Percentiles rank a stretch among this genome's conserved stretches.
These are phyloP conservation scores for Calyptomena viridis DNA, from an alignment of 2,113 vertebrate genomes.

Conservation along the genomic window DNA sequence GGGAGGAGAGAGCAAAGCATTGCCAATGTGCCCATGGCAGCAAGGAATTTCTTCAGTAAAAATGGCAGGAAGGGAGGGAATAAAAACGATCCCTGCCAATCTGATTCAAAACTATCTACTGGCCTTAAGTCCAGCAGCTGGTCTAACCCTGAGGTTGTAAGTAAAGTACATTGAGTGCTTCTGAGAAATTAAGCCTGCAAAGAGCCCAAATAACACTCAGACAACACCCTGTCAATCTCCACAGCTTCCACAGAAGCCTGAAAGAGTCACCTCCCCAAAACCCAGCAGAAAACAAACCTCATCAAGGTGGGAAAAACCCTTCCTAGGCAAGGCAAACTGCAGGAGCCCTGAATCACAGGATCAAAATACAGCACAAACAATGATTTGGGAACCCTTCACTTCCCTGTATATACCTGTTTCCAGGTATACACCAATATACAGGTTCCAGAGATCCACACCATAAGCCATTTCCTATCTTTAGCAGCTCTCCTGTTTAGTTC, in stretches of 20 bases:
- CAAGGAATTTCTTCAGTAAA: not conserved
- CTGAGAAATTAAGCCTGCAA: not conserved
- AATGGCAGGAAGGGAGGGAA: not conserved
- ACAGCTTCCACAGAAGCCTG: not conserved
- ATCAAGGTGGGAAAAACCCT: not conserved
- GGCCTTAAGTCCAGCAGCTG: not conserved
- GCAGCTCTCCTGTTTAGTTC: not conserved
- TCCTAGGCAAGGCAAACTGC: not conserved
- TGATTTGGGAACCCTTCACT: not conserved
- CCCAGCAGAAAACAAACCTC: not conserved
- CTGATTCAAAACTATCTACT: not conserved
- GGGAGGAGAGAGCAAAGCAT: not conserved
- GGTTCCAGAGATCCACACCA: not conserved
- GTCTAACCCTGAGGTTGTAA: not conserved
- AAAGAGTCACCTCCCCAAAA: not conserved
- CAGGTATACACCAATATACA: not conserved
- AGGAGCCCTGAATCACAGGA: not conserved
- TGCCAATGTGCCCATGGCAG: not conserved
- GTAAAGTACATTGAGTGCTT: not conserved
- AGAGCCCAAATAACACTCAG: accelerated
- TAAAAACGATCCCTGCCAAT: not conserved
- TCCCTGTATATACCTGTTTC: not conserved
- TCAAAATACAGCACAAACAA: not conserved
- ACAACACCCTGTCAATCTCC: not conserved
- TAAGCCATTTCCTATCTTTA: not conserved